Evolutionary conservation across 2,797 vertebrate species (phyloP), one percentile per base, ranked within the genome.

Genomic region (Urosaurus nigricauda): DNA sequence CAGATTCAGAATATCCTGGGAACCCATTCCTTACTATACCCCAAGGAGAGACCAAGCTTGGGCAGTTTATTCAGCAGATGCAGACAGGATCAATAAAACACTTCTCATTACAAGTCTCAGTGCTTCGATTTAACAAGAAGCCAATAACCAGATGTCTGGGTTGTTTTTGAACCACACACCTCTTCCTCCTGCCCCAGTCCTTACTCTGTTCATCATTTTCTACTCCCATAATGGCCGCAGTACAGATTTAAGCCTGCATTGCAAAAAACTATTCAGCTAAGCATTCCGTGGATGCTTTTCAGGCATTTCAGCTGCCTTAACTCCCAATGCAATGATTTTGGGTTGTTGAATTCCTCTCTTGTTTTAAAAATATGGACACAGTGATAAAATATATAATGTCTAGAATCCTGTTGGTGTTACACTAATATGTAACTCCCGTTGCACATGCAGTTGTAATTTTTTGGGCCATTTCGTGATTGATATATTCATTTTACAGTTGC

Each of bases 71-170:
- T 82, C 84, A 70, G 63, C 29, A 9, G 79, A 78, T 81, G 43
- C 79, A 81, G 79, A 81, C 37, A 56, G 43, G 84, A 81, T 89
- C 89, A 83, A 83, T 70, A 77, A 75, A 83, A 85, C 68, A 86
- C 73, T 37, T 83, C 89, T 86, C 84, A 56, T 82, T 70, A 89
- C 80, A 77, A 77, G 80, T 83, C 84, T 68, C 79, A 58, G 63
- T 29, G 35, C 79, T 86, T 86, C 83, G 47, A 82, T 29, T 78
- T 81, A 85, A 89, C 19, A 70, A 58, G 79, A 86, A 90, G 70
- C 37, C 51, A 37, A 90, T 51, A 85, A 89, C 37, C 53, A 89
- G 32, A 85, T 47, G 13, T 40, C 43, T 37, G 4, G 53, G 16
- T 37, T 80, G 16, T 35, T 85, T 51, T 26, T 85, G 40, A 63